phyloP scores from a whole-genome alignment of 92 coral and sea anemone genomes.

The Palythoa grandiflora region DNA sequence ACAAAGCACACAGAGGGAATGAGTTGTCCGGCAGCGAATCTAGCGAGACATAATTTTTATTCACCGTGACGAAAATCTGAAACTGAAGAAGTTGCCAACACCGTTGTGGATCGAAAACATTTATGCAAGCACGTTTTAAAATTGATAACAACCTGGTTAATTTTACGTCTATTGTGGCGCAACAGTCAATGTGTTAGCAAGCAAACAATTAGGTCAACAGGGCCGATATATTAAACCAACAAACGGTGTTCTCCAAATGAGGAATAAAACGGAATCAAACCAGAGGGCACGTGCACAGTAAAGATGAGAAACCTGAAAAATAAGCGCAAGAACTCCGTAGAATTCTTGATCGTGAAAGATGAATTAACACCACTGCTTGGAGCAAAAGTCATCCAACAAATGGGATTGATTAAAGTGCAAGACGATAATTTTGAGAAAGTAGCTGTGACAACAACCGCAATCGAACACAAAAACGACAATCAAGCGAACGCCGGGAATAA shows the following conservation, averaged over 20 bases:
- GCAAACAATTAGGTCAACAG: slow-evolving; percentile 34
- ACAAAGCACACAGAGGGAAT: neutral
- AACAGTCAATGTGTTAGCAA: slow-evolving; percentile 64
- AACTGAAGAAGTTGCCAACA: neutral
- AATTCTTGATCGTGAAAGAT: slow-evolving; percentile 57
- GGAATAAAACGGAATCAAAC: slow-evolving; percentile 63
- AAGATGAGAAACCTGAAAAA: slow-evolving; percentile 61
- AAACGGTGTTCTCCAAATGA: slow-evolving; percentile 51
- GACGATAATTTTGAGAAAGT: too few relatives aligned
- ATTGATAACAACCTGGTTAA: slow-evolving; percentile 34
- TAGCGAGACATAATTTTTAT: neutral
- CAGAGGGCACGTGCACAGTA: slow-evolving; percentile 58
- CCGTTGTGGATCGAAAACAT: neutral
- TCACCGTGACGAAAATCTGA: too few relatives aligned
- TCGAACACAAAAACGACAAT: neutral
- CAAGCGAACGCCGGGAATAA: slow-evolving; percentile 5
- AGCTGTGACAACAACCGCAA: too few relatives aligned
- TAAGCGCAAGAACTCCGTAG: slow-evolving; percentile 53
- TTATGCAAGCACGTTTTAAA: slow-evolving; percentile 54
- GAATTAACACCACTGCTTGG: slow-evolving; percentile 65
- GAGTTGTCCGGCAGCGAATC: neutral
- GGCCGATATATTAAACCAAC: slow-evolving; percentile 55
- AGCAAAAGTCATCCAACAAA: slow-evolving; percentile 44
- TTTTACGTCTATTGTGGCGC: slow-evolving; percentile 73
- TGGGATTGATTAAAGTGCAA: slow-evolving; percentile 55